A percentile compares a stretch with the other conserved stretches of the same genome.
phyloP scores from a whole-genome alignment of 2,113 vertebrate genomes.

The Entomyzon cyanotis region DNA sequence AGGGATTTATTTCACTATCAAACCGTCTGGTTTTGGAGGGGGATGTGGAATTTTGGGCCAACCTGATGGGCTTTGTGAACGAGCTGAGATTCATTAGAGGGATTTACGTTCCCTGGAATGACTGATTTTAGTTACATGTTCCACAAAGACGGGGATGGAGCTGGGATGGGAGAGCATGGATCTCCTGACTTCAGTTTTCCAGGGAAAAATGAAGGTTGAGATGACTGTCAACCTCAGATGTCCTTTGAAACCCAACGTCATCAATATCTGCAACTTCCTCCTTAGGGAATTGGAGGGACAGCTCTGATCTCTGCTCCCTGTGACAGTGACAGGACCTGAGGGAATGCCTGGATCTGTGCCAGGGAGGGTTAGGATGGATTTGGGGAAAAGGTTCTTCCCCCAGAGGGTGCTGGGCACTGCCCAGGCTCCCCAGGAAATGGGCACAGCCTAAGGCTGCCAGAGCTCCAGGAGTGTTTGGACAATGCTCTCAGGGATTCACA shows the following conservation, averaged over 20 bases:
- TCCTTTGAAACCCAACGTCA: neutral
- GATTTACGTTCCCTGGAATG: neutral
- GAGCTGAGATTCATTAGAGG: neutral
- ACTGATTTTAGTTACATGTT: neutral
- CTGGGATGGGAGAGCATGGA: accelerated
- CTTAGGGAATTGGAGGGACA: neutral
- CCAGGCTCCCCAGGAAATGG: neutral
- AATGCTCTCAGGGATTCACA: accelerated
- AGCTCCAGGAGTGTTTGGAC: neutral
- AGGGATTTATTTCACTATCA: constrained; percentile 38
- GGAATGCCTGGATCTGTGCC: accelerated
- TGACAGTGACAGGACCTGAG: neutral
- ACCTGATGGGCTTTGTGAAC: neutral
- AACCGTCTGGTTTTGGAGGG: neutral
- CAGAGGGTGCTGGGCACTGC: neutral
- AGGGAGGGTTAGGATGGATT: accelerated
- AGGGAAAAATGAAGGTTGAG: neutral
- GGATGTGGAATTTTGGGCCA: neutral
- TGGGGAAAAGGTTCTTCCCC: neutral
- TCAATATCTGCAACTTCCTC: accelerated
- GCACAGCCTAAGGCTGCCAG: neutral
- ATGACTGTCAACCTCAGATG: neutral
- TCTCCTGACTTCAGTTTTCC: neutral
- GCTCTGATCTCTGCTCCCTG: neutral
- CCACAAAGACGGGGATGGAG: neutral